Percentiles rank a stretch among this genome's conserved stretches.
Conservation (phyloP, 2,888 invertebrate genomes). For the Chaetoderma sp. region DNA sequence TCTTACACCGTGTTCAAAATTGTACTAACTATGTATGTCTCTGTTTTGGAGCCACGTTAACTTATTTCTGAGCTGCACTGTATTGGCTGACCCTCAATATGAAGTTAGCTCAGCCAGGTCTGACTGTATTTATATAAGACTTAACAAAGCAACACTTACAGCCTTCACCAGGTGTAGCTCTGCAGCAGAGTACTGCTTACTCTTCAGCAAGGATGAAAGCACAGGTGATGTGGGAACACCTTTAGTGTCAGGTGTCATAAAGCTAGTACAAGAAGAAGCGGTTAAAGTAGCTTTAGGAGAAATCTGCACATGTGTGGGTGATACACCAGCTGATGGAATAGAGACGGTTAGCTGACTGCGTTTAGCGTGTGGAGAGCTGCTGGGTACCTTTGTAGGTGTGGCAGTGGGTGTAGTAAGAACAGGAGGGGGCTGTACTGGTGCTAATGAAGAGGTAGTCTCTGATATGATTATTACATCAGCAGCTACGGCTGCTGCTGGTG, state of each 20-base stretch:
- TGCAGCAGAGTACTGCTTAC: slow-evolving; percentile 62
- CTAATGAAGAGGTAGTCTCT: too few relatives aligned
- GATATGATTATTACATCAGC: background rate
- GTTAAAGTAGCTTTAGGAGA: background rate
- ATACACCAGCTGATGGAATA: background rate
- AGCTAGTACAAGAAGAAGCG: background rate
- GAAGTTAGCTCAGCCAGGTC: too few relatives aligned
- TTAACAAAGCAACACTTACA: slow-evolving; percentile 44
- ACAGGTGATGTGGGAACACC: slow-evolving; percentile 75
- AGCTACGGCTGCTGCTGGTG: background rate
- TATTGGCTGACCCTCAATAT: too few relatives aligned
- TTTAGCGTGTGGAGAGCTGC: background rate
- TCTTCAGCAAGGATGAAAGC: slow-evolving; percentile 85
- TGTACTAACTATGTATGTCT: too few relatives aligned
- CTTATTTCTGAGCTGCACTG: too few relatives aligned
- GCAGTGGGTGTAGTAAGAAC: background rate
- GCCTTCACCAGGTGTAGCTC: slow-evolving; percentile 52
- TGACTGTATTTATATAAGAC: too few relatives aligned
- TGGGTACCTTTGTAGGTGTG: background rate
- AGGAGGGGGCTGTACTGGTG: background rate
- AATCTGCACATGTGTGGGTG: background rate
- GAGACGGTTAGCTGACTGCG: background rate
- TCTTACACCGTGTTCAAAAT: too few relatives aligned
- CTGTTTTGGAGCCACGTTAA: too few relatives aligned
- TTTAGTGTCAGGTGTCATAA: background rate